Evolutionary conservation across 2,113 vertebrate species (phyloP).

Genomic region (Larimichthys crocea): DNA sequence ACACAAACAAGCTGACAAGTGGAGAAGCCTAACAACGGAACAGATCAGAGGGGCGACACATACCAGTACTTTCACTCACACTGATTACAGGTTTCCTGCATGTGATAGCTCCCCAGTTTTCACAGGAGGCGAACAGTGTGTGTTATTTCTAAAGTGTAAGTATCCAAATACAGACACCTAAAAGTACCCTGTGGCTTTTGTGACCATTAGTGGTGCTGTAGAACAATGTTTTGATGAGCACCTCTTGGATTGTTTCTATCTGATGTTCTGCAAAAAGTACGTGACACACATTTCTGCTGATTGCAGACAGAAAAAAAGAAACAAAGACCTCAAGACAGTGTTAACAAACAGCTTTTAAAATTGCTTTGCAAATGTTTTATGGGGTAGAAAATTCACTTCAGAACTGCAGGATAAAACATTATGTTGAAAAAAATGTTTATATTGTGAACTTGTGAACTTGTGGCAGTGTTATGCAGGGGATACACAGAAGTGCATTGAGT

Average conservation of each 20-base stretch:
- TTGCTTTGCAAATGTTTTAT: no score
- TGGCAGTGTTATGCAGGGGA: background rate
- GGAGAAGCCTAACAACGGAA: background rate
- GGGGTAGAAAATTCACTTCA: no score
- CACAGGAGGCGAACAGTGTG: background rate
- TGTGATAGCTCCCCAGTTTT: slow-evolving; percentile 7
- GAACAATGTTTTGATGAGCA: background rate
- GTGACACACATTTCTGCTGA: background rate
- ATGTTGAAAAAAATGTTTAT: background rate
- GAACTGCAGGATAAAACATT: background rate
- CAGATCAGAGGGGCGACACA: background rate
- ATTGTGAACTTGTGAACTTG: background rate
- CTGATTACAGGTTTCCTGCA: background rate
- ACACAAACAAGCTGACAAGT: background rate
- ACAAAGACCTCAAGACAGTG: background rate
- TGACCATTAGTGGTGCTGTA: background rate
- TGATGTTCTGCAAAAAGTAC: background rate
- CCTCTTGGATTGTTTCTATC: background rate
- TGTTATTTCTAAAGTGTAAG: background rate
- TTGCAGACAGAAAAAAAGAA: background rate
- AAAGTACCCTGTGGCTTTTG: background rate
- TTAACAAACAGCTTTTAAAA: background rate
- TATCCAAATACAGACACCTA: background rate
- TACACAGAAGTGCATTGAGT: no score
- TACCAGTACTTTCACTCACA: background rate